These are phyloP conservation scores for Spondyliosoma cantharus DNA, from an alignment of 2,797 vertebrate genomes.

Conservation along the genomic window DNA sequence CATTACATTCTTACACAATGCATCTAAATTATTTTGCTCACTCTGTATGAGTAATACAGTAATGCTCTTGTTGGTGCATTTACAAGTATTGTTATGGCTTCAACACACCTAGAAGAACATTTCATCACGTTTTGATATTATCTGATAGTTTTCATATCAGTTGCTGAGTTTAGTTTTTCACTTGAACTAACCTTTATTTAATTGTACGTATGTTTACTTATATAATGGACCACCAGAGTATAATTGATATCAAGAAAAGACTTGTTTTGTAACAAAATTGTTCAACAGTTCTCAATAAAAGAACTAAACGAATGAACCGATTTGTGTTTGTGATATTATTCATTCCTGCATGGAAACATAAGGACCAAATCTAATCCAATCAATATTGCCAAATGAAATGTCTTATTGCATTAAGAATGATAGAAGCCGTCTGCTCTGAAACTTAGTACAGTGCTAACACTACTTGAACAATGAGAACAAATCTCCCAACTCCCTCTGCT, in stretches of 20 bases:
- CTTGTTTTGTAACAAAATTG: constrained; percentile 67
- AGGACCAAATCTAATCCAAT: background rate
- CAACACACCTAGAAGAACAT: constrained; percentile 17
- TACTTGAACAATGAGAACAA: background rate
- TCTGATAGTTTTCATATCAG: constrained; percentile 2
- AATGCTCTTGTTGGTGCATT: constrained; percentile 20
- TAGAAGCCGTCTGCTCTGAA: background rate
- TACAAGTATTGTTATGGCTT: constrained; percentile 30
- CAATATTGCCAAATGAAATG: background rate
- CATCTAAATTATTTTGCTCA: constrained; percentile 7
- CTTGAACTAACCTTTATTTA: constrained; percentile 78
- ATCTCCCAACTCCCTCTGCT: constrained; percentile 46
- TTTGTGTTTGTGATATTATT: constrained; percentile 4
- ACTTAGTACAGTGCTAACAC: too few species aligned
- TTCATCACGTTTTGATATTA: constrained; percentile 40
- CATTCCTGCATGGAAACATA: background rate
- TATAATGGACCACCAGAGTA: constrained; percentile 50
- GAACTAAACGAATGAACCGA: constrained; percentile 37
- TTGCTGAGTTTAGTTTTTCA: constrained; percentile 28
- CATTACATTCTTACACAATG: background rate
- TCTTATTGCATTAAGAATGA: background rate
- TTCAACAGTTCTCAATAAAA: constrained; percentile 74
- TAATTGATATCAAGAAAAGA: constrained; percentile 49
- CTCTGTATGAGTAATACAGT: background rate
- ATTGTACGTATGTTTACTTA: constrained; percentile 66